Evolutionary conservation across 2,113 vertebrate genomes (phyloP), one percentile per base, ranked within the genome.

Genomic region (Bufo gargarizans): DNA sequence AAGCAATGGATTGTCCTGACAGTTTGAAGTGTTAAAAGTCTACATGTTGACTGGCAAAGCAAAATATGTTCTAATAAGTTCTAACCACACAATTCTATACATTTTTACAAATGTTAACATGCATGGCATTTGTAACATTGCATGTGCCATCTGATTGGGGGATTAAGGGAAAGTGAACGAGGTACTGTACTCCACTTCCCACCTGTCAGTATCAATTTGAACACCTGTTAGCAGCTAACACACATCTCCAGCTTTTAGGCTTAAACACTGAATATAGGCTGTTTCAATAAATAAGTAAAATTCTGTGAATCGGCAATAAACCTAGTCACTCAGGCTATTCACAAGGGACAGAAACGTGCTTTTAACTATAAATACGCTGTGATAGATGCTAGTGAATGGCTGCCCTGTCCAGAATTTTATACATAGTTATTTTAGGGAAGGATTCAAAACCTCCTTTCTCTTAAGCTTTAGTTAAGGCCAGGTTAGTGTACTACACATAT

Each of bases 281-380:
- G 3, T 77, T 83, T 82, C n/a, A 47, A 83, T 63, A 47, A 58
- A 81, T 72, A 82, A 76, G 61, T 63, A 72, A 67, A 65, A 63
- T 65, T 77, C 45, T 22, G 45, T 71, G n/a, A 61, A 33, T 17
- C 9, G 1, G 19, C 59, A 61, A 49, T 11, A 22, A 8, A 13
- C 59, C 49, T 67, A 45, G 22, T 20, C 55, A 49, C 50, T 61
- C 19, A 63, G 33, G 43, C 45, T 77, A 58, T 69, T 65, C 76
- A 63, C 85, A 67, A 43, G 80, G 85, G 49, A 43, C 63, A 55
- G 77, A 79, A 61, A 80, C 76, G 77, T 87, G 77, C 76, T 55
- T 45, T 55, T 33, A 45, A 86, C 33, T 79, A 79, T 55, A 67
- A 86, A 78, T 78, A 65, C 8, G n/a, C 9, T 67, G 13, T 3